These are phyloP conservation scores for Brachypalpus laphriformis DNA, from an alignment of 2,888 invertebrate species.

Conservation along the genomic window DNA sequence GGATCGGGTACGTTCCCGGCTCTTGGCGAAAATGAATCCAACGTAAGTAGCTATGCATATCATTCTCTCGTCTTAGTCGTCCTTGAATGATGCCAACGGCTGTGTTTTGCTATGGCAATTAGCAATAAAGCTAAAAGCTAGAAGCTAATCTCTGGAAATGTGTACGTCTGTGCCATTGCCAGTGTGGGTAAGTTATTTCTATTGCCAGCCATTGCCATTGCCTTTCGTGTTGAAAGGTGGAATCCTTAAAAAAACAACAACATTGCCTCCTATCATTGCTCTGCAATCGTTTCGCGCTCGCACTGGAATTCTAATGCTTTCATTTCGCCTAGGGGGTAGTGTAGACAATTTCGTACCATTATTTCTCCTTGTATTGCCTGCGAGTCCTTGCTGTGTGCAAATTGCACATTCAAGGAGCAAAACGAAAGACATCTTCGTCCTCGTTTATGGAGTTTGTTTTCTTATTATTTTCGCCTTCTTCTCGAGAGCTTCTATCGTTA, in stretches of 20 bases:
- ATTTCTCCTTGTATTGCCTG: neutral
- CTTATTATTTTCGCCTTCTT: neutral
- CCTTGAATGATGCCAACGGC: neutral
- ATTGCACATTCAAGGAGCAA: slow-evolving; percentile 20
- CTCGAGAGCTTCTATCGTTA: slow-evolving; percentile 12
- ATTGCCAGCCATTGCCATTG: neutral
- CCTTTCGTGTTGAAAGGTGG: slow-evolving; percentile 22
- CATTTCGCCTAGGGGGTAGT: neutral
- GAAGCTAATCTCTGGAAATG: slow-evolving; percentile 44
- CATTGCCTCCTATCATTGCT: slow-evolving; percentile 31
- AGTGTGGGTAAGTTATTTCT: slow-evolving; percentile 18
- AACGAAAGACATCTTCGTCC: neutral
- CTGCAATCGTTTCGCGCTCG: slow-evolving; percentile 44
- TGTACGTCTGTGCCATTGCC: neutral
- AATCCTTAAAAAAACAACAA: slow-evolving; percentile 45
- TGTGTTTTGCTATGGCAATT: slow-evolving; percentile 53
- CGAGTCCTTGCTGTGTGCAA: slow-evolving; percentile 13
- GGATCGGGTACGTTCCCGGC: slow-evolving; percentile 82
- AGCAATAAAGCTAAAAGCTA: slow-evolving; percentile 58
- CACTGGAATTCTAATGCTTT: slow-evolving; percentile 55
- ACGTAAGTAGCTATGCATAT: slow-evolving; percentile 79
- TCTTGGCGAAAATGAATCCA: slow-evolving; percentile 82
- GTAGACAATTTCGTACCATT: neutral
- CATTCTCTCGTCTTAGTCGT: neutral
- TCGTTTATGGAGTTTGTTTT: slow-evolving; percentile 31